phyloP scores from a whole-genome alignment of 2,113 vertebrate genomes.

The Poeciliopsis turrubarensis region DNA sequence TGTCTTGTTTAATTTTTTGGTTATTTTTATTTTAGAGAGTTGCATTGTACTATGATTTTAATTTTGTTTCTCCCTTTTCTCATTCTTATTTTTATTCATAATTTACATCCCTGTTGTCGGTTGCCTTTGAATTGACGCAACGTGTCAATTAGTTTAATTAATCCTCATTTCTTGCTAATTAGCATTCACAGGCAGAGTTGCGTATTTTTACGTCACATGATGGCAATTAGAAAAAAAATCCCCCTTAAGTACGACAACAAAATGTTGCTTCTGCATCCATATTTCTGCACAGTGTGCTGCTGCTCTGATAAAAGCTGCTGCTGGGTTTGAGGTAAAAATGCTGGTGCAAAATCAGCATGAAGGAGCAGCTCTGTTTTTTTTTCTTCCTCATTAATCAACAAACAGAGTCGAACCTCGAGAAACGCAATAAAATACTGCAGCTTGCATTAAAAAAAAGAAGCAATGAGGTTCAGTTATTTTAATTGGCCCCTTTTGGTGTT shows the following conservation, averaged over 20 bases:
- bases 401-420: slow-evolving; percentile 7
- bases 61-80: no score
- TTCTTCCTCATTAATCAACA: slow-evolving; percentile 47
- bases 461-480: slow-evolving; percentile 17
- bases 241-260: slow-evolving; percentile 27
- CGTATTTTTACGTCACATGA: slow-evolving; percentile 30
- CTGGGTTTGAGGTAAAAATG: slow-evolving; percentile 20
- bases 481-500: neutral
- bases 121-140: no score
- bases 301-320: slow-evolving; percentile 15
- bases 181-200: slow-evolving; percentile 26
- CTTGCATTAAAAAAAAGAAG: neutral
- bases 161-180: neutral
- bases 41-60: no score
- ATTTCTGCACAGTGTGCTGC: slow-evolving; percentile 27
- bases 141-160: no score
- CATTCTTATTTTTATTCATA: no score
- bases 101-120: no score
- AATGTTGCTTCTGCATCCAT: slow-evolving; percentile 25
- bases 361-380: slow-evolving; percentile 23
- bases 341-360: slow-evolving; percentile 45
- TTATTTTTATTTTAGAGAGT: no score
- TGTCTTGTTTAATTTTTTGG: no score
- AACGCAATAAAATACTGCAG: neutral
- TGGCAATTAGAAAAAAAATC: slow-evolving; percentile 31